A percentile compares a stretch with the other conserved stretches of the same genome.
Evolutionary conservation across 2,888 invertebrate genomes (phyloP).

Genomic region (Bellardia pandia): DNA sequence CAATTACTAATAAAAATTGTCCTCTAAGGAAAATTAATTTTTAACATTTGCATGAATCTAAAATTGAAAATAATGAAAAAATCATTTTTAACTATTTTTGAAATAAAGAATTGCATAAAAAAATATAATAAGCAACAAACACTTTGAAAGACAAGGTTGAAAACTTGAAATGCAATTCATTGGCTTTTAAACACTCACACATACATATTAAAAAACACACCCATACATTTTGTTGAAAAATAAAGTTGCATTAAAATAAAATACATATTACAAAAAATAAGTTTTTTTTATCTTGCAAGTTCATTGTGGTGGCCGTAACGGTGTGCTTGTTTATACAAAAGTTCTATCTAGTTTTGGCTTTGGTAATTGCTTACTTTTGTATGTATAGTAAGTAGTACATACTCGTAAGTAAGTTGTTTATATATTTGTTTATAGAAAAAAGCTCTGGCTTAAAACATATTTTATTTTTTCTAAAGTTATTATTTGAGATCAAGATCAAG

Average conservation of each 20-base stretch:
- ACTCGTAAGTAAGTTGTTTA: constrained; percentile 7
- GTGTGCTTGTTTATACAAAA: constrained; percentile 30
- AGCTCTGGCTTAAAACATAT: constrained; percentile 34
- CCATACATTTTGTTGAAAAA: constrained; percentile 3
- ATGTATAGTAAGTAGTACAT: not conserved
- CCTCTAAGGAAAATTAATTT: constrained; percentile 4
- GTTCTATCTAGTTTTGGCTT: constrained; percentile 41
- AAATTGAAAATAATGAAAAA: not conserved
- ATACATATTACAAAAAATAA: not conserved
- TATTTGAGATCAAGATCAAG: constrained; percentile 82
- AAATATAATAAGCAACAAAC: not conserved
- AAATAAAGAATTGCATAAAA: not conserved
- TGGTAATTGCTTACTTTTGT: constrained; percentile 46
- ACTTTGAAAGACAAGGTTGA: constrained; percentile 54
- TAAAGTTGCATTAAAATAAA: constrained; percentile 5
- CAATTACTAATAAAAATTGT: not conserved
- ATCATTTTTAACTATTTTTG: not conserved
- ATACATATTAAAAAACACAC: not conserved
- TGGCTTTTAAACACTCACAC: constrained; percentile 19
- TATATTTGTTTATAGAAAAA: constrained; percentile 15
- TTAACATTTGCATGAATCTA: constrained; percentile 1
- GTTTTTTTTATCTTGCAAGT: constrained; percentile 9
- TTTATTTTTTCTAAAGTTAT: constrained; percentile 26
- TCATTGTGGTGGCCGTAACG: not conserved
- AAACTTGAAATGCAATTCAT: constrained; percentile 60